Base-by-base conservation (phyloP, 2,797 vertebrate genomes). In the Antennarius maculatus region DNA sequence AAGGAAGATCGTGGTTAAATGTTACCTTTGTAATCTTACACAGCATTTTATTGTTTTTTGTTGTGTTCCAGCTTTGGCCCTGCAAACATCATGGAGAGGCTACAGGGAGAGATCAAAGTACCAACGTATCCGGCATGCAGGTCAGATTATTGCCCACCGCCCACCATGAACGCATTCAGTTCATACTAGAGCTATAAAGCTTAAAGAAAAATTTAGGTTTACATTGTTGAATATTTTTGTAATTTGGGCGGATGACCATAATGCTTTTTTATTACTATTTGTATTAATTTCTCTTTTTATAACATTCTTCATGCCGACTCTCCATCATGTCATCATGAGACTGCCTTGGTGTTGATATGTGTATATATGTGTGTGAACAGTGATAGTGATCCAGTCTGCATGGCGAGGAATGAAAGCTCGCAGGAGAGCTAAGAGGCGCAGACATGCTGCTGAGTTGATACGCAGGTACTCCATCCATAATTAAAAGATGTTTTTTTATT, bases 401-500 rank as follows among this genome's bases (percentile, higher is more conserved):
- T 99, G 97, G 98, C 92, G 98, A 70, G 98, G 97, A 46, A 96
- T 94, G 14, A 85, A 97, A 89, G 97, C 93, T 18, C 94, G 97
- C 70, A 93, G 94, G 85, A 95, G 93, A 90, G 97, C 97, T 16
- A 94, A 91, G 71, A 94, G 91, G 69, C 95, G 93, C 75, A 95
- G 95, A 71, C 89, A 95, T 90, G 98, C 98, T 0, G 97, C 93
- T 8, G 88, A 95, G 8, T 94, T 94, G 7, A 94, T 99, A 77
- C 95, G 97, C 81, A 92, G 92, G 98, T 98, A 58, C 34, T 61
- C 54, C 11, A 66, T 49, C 59, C 58, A 45, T 58, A 28, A 47
- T 64, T 39, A 51, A n/a, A 9, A 15, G 7, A 16, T 23, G 8
- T 31, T 29, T n/a, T 5, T 58, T 74, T 18, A 9, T 48, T 74